Evolutionary conservation across 1,140 invertebrate genomes (phyloP), one percentile per base, ranked within the genome.

Genomic region (Drosophila seguyi): DNA sequence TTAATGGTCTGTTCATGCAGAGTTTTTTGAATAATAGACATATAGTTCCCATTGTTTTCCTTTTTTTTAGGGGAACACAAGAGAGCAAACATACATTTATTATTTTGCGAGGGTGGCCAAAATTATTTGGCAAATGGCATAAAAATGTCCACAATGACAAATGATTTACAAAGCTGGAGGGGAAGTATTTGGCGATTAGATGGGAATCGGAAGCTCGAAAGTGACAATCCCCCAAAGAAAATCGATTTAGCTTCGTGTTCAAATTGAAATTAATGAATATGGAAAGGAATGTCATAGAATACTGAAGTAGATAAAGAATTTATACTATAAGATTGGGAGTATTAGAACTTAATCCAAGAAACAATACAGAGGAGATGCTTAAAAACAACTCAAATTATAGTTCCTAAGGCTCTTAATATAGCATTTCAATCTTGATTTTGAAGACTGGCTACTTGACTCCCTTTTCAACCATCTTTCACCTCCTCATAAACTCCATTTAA

Each of bases 11-110:
- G 41, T 16, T 56, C 72, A 62, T 52, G 59, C 59, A 42, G 69
- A 63, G n/a, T 29, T 74, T 75, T n/a, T 61, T 75, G 57, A 55
- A 74, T 71, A 71, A 74, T 67, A 67, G 34, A 34, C 65, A 10
- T 36, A 31, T 36, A 38, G 55, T 74, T 42, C 0, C 25, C 65
- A 39, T 68, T 68, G 66, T 68, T 52, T 38, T 16, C 18, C n/a
- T n/a, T n/a, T 38, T 31, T 52, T 52, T 52, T 14, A 4, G 6
- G 29, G 36, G 59, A 36, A n/a, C 16, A 45, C 16, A 36, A 52
- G 4, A 22, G 7, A 22, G 13, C 31, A 53, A 10, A 22, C 22
- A 66, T 47, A 45, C 41, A 62, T 66, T 38, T 60, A 18, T 27
- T n/a, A n/a, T n/a, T n/a, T n/a, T n/a, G 22, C 50, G 14, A 47